These are phyloP conservation scores for Tethea ocularis DNA, from an alignment of 2,888 invertebrate species.

Conservation along the genomic window DNA sequence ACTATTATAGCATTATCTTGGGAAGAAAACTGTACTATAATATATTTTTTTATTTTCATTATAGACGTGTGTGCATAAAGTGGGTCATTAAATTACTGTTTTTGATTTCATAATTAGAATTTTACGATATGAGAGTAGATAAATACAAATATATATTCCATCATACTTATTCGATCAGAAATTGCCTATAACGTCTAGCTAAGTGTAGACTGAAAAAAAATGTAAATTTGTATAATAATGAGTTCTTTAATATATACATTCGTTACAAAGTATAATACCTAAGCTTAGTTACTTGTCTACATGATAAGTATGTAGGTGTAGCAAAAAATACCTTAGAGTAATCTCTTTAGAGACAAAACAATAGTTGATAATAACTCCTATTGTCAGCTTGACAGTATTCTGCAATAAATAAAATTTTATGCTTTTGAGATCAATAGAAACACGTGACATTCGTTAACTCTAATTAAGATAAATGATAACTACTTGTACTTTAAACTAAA, in stretches of 20 bases:
- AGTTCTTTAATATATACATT: not conserved
- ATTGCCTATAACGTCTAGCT: too few species aligned
- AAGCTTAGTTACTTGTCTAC: not conserved
- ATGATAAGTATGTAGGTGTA: slow-evolving; percentile 13
- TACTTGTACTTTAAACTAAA: not conserved
- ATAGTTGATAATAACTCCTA: slow-evolving; percentile 37
- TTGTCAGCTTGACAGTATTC: slow-evolving; percentile 22
- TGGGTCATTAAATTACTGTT: too few species aligned
- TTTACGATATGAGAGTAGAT: too few species aligned
- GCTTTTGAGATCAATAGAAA: slow-evolving; percentile 1
- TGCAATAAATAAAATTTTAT: slow-evolving; percentile 2
- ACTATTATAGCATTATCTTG: too few species aligned
- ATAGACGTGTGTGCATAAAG: too few species aligned
- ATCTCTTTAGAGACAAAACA: slow-evolving; percentile 33
- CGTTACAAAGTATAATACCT: not conserved
- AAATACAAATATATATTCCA: too few species aligned
- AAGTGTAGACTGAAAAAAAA: too few species aligned
- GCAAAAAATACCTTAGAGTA: slow-evolving; percentile 34
- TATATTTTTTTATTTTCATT: too few species aligned
- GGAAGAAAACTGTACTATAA: too few species aligned
- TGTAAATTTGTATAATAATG: too few species aligned
- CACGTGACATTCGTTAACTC: not conserved
- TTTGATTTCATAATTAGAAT: too few species aligned
- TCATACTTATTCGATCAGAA: too few species aligned
- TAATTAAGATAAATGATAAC: slow-evolving; percentile 5